phyloP scores from a whole-genome alignment of 2,888 invertebrate species.

The Epinotia ramella region DNA sequence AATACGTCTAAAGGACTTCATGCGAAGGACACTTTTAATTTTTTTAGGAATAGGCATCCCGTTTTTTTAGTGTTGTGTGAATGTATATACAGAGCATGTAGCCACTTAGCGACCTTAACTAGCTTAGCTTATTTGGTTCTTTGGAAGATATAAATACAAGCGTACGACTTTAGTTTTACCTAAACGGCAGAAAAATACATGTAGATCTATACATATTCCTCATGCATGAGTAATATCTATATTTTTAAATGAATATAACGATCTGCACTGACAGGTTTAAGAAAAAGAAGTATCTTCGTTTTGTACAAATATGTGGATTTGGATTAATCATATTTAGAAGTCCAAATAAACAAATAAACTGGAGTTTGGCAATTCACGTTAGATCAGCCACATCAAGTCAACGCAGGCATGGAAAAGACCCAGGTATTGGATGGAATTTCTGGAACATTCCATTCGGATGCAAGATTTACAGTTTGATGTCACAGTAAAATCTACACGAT shows the following conservation, averaged over 20 bases:
- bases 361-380: background rate
- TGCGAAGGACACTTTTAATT: background rate
- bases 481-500: too few relatives aligned
- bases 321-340: background rate
- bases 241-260: background rate
- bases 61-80: too few relatives aligned
- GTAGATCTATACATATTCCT: background rate
- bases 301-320: background rate
- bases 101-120: slow-evolving; percentile 8
- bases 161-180: background rate
- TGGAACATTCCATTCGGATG: background rate
- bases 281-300: background rate
- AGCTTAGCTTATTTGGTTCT: background rate
- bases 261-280: background rate
- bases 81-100: background rate
- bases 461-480: background rate
- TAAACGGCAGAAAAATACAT: too few relatives aligned
- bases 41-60: slow-evolving; percentile 1
- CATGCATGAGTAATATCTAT: background rate
- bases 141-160: background rate
- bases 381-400: background rate
- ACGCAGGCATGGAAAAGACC: background rate
- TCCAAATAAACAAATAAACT: background rate
- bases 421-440: background rate
- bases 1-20: slow-evolving; percentile 21